Evolutionary conservation across 2,113 vertebrate genomes (phyloP).

Genomic region (Kryptolebias marmoratus): DNA sequence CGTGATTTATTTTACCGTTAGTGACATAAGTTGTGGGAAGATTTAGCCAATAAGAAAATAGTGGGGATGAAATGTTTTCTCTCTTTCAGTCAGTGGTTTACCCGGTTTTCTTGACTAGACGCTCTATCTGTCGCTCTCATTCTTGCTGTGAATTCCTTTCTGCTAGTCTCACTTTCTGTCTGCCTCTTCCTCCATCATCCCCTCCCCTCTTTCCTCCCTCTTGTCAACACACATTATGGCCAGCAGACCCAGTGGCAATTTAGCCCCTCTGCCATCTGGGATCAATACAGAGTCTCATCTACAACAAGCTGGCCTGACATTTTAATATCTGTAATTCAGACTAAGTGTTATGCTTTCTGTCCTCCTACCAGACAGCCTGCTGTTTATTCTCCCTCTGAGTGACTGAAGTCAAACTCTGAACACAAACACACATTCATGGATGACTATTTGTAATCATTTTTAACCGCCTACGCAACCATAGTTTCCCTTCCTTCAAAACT

Average conservation of each 20-base stretch:
- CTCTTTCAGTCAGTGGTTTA: constrained; percentile 26
- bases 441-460: constrained; percentile 64
- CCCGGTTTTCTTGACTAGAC: constrained; percentile 18
- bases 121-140: constrained; percentile 11
- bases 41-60: constrained; percentile 20
- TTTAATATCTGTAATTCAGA: constrained; percentile 84
- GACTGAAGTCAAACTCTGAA: constrained; percentile 61
- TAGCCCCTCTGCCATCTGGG: constrained; percentile 79
- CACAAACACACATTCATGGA: constrained; percentile 57
- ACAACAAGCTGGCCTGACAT: constrained; percentile 75
- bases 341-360: constrained; percentile 81
- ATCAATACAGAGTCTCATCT: constrained; percentile 81
- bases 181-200: constrained; percentile 50
- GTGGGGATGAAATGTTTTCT: constrained; percentile 17
- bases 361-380: constrained; percentile 66
- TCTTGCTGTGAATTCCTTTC: constrained; percentile 53
- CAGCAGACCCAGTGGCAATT: constrained; percentile 68
- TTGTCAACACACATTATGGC: constrained; percentile 71
- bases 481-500: constrained; percentile 29
- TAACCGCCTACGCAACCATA: constrained; percentile 45
- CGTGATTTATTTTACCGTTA: constrained; percentile 22
- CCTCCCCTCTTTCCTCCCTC: constrained; percentile 36
- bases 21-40: constrained; percentile 7
- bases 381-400: constrained; percentile 71
- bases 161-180: constrained; percentile 61